phyloP scores from a whole-genome alignment of 2,797 vertebrate genomes.

The Malacoctenus gilli region DNA sequence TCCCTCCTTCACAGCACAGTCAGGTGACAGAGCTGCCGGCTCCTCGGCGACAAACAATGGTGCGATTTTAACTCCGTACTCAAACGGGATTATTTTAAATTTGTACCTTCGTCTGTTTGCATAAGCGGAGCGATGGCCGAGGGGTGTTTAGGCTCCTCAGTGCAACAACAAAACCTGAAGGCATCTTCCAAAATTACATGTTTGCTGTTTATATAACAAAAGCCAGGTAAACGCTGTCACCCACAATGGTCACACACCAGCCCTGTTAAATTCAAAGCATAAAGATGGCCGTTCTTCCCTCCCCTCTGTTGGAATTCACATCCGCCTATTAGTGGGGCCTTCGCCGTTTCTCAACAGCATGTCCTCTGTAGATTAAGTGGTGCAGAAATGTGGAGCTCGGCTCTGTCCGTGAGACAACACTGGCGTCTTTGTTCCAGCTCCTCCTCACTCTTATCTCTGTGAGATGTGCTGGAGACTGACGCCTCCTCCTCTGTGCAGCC shows the following conservation, averaged over 20 bases:
- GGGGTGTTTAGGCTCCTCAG: slow-evolving; percentile 8
- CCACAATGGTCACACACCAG: too few species aligned
- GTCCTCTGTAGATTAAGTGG: slow-evolving; percentile 59
- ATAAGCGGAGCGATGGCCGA: not conserved
- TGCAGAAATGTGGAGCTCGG: slow-evolving; percentile 59
- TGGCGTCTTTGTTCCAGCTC: slow-evolving; percentile 65
- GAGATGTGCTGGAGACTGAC: slow-evolving; percentile 40
- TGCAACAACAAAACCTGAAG: slow-evolving; percentile 15
- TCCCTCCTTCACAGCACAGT: slow-evolving; percentile 6
- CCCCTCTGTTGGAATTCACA: slow-evolving; percentile 62
- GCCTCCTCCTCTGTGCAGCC: slow-evolving; percentile 27
- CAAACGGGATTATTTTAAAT: slow-evolving; percentile 3
- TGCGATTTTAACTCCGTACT: slow-evolving; percentile 3
- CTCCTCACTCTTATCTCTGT: slow-evolving; percentile 56
- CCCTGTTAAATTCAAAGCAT: too few species aligned
- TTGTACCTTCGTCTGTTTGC: slow-evolving; percentile 21
- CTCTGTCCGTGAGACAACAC: slow-evolving; percentile 56
- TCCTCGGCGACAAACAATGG: slow-evolving; percentile 10
- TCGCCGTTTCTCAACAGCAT: slow-evolving; percentile 44
- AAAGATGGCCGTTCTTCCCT: slow-evolving; percentile 43
- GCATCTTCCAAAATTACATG: slow-evolving; percentile 4
- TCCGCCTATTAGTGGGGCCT: slow-evolving; percentile 31
- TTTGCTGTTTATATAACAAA: not conserved
- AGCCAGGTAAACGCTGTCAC: slow-evolving; percentile 24
- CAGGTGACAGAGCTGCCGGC: slow-evolving; percentile 8